These are phyloP conservation scores for Ips typographus DNA, from an alignment of 1,140 invertebrate genomes.

Conservation along the genomic window DNA sequence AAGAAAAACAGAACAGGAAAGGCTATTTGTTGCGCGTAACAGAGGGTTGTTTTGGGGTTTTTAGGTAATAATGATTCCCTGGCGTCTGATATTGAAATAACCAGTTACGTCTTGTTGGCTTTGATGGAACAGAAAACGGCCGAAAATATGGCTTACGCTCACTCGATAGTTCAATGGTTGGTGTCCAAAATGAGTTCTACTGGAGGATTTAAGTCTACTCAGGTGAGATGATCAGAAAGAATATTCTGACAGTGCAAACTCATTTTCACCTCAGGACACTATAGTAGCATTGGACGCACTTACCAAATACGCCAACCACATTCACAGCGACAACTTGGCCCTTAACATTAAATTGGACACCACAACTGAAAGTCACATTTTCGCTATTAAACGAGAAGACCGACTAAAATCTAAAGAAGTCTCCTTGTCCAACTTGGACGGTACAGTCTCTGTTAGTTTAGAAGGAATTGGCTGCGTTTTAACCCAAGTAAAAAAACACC, in stretches of 20 bases:
- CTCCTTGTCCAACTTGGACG: constrained; percentile 44
- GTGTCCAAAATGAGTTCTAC: constrained; percentile 65
- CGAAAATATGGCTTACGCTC: constrained; percentile 59
- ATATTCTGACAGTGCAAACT: neutral
- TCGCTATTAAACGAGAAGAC: constrained; percentile 33
- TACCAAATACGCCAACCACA: constrained; percentile 54
- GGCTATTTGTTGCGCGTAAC: no score
- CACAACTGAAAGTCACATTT: constrained; percentile 27
- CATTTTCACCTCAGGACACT: constrained; percentile 56
- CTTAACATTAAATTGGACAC: constrained; percentile 38
- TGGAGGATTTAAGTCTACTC: constrained; percentile 69
- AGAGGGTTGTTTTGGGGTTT: neutral
- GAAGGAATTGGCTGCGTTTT: constrained; percentile 64
- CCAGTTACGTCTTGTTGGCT: constrained; percentile 66
- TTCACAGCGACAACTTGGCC: constrained; percentile 34
- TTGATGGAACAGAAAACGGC: constrained; percentile 58
- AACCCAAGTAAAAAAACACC: constrained; percentile 53
- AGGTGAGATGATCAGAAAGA: constrained; percentile 28
- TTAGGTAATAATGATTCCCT: neutral
- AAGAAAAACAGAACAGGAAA: neutral
- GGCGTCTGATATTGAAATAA: constrained; percentile 63
- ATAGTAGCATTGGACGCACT: constrained; percentile 64
- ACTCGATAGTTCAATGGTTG: constrained; percentile 64
- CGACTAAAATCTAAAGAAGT: constrained; percentile 40
- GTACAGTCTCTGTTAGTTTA: constrained; percentile 53